Evolutionary conservation across 2,797 vertebrate species (phyloP).

Genomic region (Geotrypetes seraphini): DNA sequence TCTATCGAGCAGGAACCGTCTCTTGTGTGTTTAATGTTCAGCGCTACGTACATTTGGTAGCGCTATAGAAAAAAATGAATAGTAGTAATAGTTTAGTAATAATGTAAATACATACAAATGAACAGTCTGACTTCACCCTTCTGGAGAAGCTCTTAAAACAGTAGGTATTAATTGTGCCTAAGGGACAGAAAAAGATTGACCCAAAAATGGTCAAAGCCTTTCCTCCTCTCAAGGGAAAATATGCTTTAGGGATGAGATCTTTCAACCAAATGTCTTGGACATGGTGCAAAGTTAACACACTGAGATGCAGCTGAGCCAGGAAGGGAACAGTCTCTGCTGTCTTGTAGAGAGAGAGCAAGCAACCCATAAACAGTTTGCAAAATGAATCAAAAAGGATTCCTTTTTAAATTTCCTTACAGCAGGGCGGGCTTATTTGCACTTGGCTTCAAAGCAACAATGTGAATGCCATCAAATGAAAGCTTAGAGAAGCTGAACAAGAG

Average conservation of each 20-base stretch:
- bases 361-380: conserved; percentile 63
- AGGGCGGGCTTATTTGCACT: conserved; percentile 61
- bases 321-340: conserved; percentile 59
- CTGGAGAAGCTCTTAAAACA: conserved; percentile 53
- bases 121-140: too few relatives aligned
- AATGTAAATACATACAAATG: too few relatives aligned
- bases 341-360: conserved; percentile 56
- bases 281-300: conserved; percentile 54
- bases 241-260: conserved; percentile 37
- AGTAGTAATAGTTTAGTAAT: too few relatives aligned
- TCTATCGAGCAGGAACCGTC: too few relatives aligned
- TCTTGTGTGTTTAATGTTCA: too few relatives aligned
- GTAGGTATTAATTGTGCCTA: conserved; percentile 44
- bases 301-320: conserved; percentile 50
- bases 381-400: conserved; percentile 52
- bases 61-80: too few relatives aligned
- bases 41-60: too few relatives aligned
- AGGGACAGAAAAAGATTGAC: conserved; percentile 38
- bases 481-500: conserved; percentile 41
- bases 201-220: conserved; percentile 26
- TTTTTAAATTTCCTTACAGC: conserved; percentile 58
- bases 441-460: conserved; percentile 55
- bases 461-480: conserved; percentile 52
- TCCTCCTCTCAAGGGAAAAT: conserved; percentile 53
- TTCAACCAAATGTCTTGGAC: conserved; percentile 56